Conservation (phyloP, 2,888 invertebrate genomes). For the Caenorhabditis panamensis region DNA sequence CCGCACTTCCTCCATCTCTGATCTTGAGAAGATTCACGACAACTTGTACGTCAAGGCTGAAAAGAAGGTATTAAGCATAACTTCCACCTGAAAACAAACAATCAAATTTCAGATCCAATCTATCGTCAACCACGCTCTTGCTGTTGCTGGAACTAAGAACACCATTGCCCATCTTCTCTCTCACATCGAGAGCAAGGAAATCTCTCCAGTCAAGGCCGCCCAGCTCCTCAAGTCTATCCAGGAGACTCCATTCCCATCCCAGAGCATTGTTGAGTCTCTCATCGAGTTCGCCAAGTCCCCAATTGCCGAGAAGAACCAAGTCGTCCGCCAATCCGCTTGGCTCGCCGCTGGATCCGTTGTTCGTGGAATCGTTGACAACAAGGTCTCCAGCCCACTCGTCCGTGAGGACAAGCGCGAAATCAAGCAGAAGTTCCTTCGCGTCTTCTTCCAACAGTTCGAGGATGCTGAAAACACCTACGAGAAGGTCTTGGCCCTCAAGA, state of each 20-base stretch:
- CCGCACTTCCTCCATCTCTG: slow-evolving; percentile 68
- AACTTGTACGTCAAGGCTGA: slow-evolving; percentile 60
- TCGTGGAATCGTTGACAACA: slow-evolving; percentile 59
- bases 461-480: slow-evolving; percentile 69
- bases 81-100: no score
- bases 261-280: slow-evolving; percentile 60
- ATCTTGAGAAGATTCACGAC: slow-evolving; percentile 71
- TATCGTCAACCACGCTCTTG: slow-evolving; percentile 70
- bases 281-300: slow-evolving; percentile 56
- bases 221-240: slow-evolving; percentile 69
- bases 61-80: slow-evolving; percentile 41
- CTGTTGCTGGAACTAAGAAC: slow-evolving; percentile 71
- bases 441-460: slow-evolving; percentile 68
- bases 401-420: slow-evolving; percentile 64
- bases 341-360: slow-evolving; percentile 66
- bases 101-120: slow-evolving; percentile 67
- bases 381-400: slow-evolving; percentile 59
- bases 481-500: slow-evolving; percentile 77
- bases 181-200: slow-evolving; percentile 61
- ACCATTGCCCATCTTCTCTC: slow-evolving; percentile 67
- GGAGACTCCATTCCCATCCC: slow-evolving; percentile 68
- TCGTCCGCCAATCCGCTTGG: slow-evolving; percentile 68
- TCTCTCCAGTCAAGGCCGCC: slow-evolving; percentile 58
- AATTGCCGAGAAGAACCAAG: slow-evolving; percentile 35
- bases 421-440: slow-evolving; percentile 56